Evolutionary conservation across 2,797 vertebrate genomes (phyloP), one percentile per base, ranked within the genome.

Genomic region (Falco rusticolus): DNA sequence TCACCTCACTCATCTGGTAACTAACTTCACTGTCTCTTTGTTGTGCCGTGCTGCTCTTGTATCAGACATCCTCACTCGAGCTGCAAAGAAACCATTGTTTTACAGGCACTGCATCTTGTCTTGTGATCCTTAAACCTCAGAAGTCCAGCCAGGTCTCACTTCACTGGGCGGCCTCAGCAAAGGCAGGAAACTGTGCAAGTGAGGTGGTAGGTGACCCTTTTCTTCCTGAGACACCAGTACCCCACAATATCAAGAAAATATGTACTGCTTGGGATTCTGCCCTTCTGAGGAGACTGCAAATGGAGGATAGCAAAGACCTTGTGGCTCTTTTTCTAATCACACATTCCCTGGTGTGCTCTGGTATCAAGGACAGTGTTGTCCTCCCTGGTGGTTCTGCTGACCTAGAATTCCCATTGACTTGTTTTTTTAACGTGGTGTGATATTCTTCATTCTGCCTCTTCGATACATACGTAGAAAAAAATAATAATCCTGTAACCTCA

Each of bases 31-130:
- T 71, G 33, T 51, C 18, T 61, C 84, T 89, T 84, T 94, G 74
- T 83, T 91, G 61, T 87, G 69, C 88, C 2, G 5, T 66, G 41
- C 10, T 21, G 60, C 59, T 81, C 75, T 81, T 53, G 34, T 39
- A 29, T 89, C 7, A 10, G 75, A 54, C 75, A 85, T 89, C 14
- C 8, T 90, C 54, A 37, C 50, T 71, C 8, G 3, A 63, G 31
- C 43, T 91, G 47, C 74, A 78, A 85, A 87, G 71, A 87, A 95
- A 69, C 75, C 56, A 83, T 76, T 97, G 84, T 95, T 95, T 91
- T 45, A 69, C 31, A 54, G 77, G 61, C 81, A 59, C 34, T 31
- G 68, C 86, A 84, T 75, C 47, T 87, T 83, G 48, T 96, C 71
- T 89, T 96, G 61, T 91, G 93, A 91, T 94, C 79, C 56, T 84